These are phyloP conservation scores for Etia nguti DNA, from an alignment of 2,113 vertebrate genomes.

Conservation along the genomic window DNA sequence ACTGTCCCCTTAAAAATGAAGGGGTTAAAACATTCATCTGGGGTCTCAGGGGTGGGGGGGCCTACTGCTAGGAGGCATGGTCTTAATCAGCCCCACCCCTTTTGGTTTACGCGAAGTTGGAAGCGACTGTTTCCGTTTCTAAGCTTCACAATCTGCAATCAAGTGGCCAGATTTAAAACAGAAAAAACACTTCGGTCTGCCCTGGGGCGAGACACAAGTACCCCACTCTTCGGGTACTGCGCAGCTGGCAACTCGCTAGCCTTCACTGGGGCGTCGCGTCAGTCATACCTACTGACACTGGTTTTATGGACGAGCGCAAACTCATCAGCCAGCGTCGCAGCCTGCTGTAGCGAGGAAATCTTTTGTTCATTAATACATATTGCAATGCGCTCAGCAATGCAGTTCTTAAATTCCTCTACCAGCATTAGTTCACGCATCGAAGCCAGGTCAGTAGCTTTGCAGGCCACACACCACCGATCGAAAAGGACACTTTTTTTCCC, in stretches of 20 bases:
- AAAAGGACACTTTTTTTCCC: neutral
- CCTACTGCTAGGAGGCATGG: no score
- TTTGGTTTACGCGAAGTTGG: no score
- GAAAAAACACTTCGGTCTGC: no score
- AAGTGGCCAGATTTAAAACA: no score
- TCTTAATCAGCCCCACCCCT: no score
- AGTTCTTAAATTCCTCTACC: neutral
- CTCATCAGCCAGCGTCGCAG: neutral
- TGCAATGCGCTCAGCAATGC: neutral
- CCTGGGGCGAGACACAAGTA: no score
- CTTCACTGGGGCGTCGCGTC: neutral
- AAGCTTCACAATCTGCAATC: no score
- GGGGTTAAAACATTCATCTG: no score
- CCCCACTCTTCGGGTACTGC: neutral
- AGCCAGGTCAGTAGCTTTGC: neutral
- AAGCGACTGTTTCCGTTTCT: no score
- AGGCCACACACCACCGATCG: neutral
- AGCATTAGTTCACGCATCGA: fast-evolving
- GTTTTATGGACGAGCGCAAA: neutral
- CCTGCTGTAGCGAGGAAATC: neutral
- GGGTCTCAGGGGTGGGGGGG: no score
- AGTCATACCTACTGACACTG: neutral
- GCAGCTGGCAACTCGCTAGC: neutral
- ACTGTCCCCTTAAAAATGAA: no score
- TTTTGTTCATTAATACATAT: neutral